Conservation (phyloP, 2,888 invertebrate species). For the Drosophila fungiperda region DNA sequence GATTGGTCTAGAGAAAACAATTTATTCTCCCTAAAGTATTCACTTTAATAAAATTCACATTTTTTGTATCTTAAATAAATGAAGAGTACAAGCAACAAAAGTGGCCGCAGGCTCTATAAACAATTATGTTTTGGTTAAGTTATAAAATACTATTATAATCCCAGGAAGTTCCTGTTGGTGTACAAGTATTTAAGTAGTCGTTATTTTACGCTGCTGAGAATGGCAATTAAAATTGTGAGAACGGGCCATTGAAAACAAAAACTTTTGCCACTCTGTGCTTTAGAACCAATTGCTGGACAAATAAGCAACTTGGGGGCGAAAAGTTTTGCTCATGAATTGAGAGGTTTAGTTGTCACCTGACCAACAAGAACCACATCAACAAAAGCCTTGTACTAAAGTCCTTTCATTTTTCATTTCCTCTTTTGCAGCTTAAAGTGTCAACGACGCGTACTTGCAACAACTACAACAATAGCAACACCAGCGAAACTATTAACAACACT, state of each 20-base stretch:
- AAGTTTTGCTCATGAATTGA: constrained; percentile 39
- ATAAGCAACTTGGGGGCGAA: constrained; percentile 36
- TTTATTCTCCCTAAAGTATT: background rate
- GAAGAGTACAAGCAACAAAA: background rate
- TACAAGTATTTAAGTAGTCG: background rate
- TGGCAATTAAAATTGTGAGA: constrained; percentile 21
- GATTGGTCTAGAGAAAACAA: background rate
- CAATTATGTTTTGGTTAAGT: background rate
- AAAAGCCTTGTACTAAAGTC: constrained; percentile 56
- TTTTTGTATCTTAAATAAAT: background rate
- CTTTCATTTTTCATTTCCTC: constrained; percentile 70
- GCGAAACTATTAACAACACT: constrained; percentile 21
- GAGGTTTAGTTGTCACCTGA: constrained; percentile 35
- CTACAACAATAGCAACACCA: constrained; percentile 8
- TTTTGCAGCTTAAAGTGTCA: constrained; percentile 70
- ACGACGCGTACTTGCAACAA: constrained; percentile 39
- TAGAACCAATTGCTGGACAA: constrained; percentile 39
- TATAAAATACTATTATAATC: too few species aligned
- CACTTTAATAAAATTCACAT: background rate
- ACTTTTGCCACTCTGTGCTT: constrained; percentile 24
- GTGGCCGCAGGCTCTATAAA: background rate
- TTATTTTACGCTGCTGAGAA: background rate
- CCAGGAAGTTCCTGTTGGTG: background rate
- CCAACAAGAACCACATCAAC: constrained; percentile 9
- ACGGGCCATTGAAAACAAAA: constrained; percentile 10